Evolutionary conservation across 1,140 invertebrate species (phyloP).

Genomic region (Cyphomyrmex costatus): DNA sequence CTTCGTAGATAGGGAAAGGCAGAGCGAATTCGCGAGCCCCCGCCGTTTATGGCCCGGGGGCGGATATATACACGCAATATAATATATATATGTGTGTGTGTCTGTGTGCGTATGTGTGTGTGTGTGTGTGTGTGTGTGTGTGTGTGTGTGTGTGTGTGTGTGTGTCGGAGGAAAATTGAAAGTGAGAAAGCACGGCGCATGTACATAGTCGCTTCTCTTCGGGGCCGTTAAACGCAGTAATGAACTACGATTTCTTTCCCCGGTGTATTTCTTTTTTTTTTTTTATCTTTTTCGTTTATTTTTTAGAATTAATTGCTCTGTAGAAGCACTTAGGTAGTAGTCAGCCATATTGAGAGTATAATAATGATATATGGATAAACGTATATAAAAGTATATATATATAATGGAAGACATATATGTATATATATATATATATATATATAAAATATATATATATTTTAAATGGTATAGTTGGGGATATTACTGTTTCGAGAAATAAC

Average conservation of each 20-base stretch:
- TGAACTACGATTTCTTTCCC: conserved; percentile 63
- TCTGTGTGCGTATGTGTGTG: neutral
- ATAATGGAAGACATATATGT: conserved; percentile 74
- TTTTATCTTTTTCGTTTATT: conserved; percentile 61
- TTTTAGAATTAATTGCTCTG: conserved; percentile 67
- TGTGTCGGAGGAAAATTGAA: conserved; percentile 52
- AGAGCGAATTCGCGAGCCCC: conserved; percentile 48
- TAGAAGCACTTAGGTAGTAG: conserved; percentile 85
- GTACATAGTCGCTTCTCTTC: conserved; percentile 78
- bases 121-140: neutral
- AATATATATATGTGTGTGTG: conserved; percentile 19
- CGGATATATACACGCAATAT: conserved; percentile 28
- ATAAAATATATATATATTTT: conserved; percentile 79
- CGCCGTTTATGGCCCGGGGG: conserved; percentile 32
- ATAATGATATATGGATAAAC: conserved; percentile 82
- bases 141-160: neutral
- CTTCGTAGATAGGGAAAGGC: conserved; percentile 53
- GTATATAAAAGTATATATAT: conserved; percentile 78
- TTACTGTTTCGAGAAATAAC: conserved; percentile 77
- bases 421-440: conserved; percentile 27
- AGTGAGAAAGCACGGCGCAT: conserved; percentile 70
- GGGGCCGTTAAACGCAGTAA: conserved; percentile 70
- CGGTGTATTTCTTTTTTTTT: conserved; percentile 64
- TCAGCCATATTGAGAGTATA: conserved; percentile 84
- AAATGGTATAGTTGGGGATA: conserved; percentile 81